These are phyloP conservation scores for Egretta garzetta DNA, from an alignment of 2,113 vertebrate genomes.

Conservation along the genomic window DNA sequence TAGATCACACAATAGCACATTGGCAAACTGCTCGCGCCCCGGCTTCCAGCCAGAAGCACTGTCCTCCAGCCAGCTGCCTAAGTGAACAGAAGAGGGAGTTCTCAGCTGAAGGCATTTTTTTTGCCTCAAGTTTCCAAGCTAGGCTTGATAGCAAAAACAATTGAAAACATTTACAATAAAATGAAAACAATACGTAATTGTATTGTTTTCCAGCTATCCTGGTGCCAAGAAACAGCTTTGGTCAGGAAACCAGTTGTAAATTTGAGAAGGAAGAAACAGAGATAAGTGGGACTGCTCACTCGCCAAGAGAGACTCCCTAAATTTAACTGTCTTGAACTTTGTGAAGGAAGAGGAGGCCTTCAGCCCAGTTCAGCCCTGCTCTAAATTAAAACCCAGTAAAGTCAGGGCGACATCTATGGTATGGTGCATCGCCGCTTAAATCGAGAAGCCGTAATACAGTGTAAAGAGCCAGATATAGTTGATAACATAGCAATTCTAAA, in stretches of 20 bases:
- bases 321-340: conserved; percentile 29
- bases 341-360: background rate
- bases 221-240: conserved; percentile 7
- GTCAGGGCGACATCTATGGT: background rate
- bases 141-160: conserved; percentile 30
- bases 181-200: conserved; percentile 49
- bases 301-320: conserved; percentile 58
- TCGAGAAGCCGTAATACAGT: too few relatives aligned
- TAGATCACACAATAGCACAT: background rate
- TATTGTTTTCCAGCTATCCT: conserved; percentile 15
- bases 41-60: background rate
- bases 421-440: background rate
- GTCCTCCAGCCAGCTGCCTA: background rate
- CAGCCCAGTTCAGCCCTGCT: background rate
- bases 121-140: background rate
- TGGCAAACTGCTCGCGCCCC: background rate
- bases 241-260: conserved; percentile 44
- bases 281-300: background rate
- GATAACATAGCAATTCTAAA: background rate
- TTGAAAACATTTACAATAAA: background rate
- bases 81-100: background rate
- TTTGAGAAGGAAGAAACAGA: conserved; percentile 31
- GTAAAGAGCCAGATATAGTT: rapidly evolving
- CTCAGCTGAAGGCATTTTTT: background rate
- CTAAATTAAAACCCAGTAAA: background rate